Conservation (phyloP, 1,140 invertebrate species). For the Atta texana region DNA sequence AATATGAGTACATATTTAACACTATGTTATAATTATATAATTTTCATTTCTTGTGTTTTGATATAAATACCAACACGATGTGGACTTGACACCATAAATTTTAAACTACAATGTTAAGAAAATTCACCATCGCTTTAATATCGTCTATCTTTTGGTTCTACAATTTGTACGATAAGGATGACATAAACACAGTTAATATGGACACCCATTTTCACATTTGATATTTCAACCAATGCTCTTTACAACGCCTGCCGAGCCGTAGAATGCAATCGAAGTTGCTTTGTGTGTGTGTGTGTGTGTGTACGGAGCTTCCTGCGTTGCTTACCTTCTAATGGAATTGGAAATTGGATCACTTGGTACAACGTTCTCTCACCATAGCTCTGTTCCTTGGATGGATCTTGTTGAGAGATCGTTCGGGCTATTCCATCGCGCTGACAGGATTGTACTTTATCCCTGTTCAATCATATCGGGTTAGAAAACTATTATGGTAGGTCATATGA, state of each 20-base stretch:
- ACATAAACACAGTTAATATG: not conserved
- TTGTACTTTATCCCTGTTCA: conserved; percentile 59
- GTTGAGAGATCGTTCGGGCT: conserved; percentile 39
- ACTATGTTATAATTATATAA: too few species aligned
- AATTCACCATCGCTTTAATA: not conserved
- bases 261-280: conserved; percentile 50
- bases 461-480: conserved; percentile 48
- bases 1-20: too few species aligned
- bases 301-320: conserved; percentile 46
- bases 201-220: conserved; percentile 19
- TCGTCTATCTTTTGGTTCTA: not conserved
- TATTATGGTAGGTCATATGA: conserved; percentile 12
- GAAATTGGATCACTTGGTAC: conserved; percentile 69
- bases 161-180: not conserved
- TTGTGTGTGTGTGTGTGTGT: conserved; percentile 8
- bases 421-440: conserved; percentile 45
- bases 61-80: too few species aligned
- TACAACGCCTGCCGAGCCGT: conserved; percentile 16
- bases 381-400: conserved; percentile 36
- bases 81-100: too few species aligned
- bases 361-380: conserved; percentile 36
- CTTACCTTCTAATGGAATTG: conserved; percentile 66
- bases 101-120: not conserved
- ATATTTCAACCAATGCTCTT: conserved; percentile 57
- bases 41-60: too few species aligned